Evolutionary conservation across 2,797 vertebrate species (phyloP), one percentile per base, ranked within the genome.

Genomic region (Characodon lateralis): DNA sequence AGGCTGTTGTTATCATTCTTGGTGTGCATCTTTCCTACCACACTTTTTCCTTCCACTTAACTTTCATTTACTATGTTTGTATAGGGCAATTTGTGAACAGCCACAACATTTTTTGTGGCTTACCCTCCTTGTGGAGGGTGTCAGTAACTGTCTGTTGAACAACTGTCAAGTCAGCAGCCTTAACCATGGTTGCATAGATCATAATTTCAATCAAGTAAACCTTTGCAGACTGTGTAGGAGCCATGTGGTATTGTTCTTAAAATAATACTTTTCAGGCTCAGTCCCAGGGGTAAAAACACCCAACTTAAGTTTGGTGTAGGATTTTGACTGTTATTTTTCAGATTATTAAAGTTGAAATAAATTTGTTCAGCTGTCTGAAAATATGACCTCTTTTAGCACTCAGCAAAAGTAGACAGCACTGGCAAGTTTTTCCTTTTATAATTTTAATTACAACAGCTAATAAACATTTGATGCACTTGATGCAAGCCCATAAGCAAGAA

Each of bases 341-440:
- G 24, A 16, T 46, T 6, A 28, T 28, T 73, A 12, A 56, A 74
- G 35, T 35, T 28, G 26, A 24, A 69, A n/a, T 26, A 58, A 69
- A 46, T 69, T 41, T 46, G 41, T 46, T 26, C 65, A 43, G 39
- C 13, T 24, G 8, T 66, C 35, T 66, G 7, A 28, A 61, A 10
- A 58, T 9, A n/a, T 41, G 14, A 58, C 53, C 55, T 43, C 35
- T 73, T 56, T 58, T 56, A 73, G 13, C 22, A 69, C 63, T 66
- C 7, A 39, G 26, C 24, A 70, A 70, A 58, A 35, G 66, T n/a
- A 69, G 78, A 65, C 43, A 72, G 53, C 2, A 71, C 2, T 2
- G 28, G 53, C 55, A 72, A 12, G 43, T 55, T 20, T 24, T 78
- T 53, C 68, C 22, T 69, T 74, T 81, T 80, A 28, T 75, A n/a